Evolutionary conservation across 2,888 invertebrate species (phyloP).

Genomic region (Junonia oenone): DNA sequence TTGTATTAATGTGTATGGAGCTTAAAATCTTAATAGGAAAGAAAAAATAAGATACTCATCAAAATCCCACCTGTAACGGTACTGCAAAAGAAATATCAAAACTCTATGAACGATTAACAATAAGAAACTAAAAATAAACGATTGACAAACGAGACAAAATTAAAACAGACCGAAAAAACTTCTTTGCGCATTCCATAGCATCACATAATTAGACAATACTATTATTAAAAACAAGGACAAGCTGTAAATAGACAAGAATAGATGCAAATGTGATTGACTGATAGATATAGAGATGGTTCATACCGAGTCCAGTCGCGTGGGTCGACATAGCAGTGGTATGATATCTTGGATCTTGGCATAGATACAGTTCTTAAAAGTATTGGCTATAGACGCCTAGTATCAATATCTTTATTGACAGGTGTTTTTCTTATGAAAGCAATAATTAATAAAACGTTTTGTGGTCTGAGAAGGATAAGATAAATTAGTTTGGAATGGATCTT

Average conservation of each 20-base stretch:
- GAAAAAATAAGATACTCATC: too few relatives aligned
- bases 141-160: background rate
- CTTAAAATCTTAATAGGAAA: too few relatives aligned
- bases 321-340: constrained; percentile 38
- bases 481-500: background rate
- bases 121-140: background rate
- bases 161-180: constrained; percentile 10
- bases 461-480: background rate
- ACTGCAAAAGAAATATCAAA: background rate
- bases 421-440: constrained; percentile 7
- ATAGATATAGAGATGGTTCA: constrained; percentile 38
- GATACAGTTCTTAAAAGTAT: constrained; percentile 29
- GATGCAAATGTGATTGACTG: constrained; percentile 40
- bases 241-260: constrained; percentile 41
- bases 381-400: constrained; percentile 27
- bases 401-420: constrained; percentile 30
- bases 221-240: constrained; percentile 44
- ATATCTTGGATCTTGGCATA: constrained; percentile 38
- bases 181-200: constrained; percentile 18
- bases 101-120: background rate
- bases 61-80: too few relatives aligned
- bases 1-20: too few relatives aligned
- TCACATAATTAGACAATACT: constrained; percentile 35
- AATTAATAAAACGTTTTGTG: background rate
- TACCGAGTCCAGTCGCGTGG: constrained; percentile 53